These are phyloP conservation scores for Neuroterus valhalla DNA, from an alignment of 1,140 invertebrate genomes.

Conservation along the genomic window DNA sequence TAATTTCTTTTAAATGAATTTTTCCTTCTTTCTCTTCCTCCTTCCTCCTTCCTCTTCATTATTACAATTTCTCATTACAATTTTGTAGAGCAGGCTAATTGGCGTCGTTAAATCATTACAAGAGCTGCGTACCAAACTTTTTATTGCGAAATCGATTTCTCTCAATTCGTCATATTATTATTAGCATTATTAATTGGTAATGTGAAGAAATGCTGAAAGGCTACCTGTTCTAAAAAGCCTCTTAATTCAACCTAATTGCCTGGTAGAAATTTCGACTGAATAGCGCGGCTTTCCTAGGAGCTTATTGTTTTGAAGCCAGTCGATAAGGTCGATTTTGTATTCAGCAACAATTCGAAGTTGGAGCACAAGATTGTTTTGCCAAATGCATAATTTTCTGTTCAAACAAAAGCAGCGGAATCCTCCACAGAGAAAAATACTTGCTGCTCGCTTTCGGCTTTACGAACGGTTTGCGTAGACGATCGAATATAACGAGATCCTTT, in stretches of 20 bases:
- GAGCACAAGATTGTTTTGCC: slow-evolving; percentile 4
- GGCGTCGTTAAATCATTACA: slow-evolving; percentile 2
- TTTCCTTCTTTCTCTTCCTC: not conserved
- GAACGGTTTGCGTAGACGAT: slow-evolving; percentile 17
- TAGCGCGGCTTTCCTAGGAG: not conserved
- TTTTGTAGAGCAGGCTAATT: not conserved
- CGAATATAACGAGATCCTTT: slow-evolving; percentile 21
- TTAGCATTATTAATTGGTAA: not conserved
- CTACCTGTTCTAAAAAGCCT: not conserved
- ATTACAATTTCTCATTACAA: slow-evolving; percentile 5
- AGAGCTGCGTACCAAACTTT: not conserved
- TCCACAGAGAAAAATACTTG: not conserved
- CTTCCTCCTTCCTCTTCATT: not conserved
- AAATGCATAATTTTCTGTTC: slow-evolving; percentile 22
- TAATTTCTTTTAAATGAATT: slow-evolving; percentile 14
- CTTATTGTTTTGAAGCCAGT: slow-evolving; percentile 1
- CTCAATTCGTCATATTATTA: not conserved
- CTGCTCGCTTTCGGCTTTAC: slow-evolving; percentile 10
- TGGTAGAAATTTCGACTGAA: not conserved
- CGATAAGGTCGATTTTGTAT: not conserved
- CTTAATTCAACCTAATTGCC: not conserved
- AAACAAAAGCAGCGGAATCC: slow-evolving; percentile 7
- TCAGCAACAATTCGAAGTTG: slow-evolving; percentile 11
- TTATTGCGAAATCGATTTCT: not conserved
- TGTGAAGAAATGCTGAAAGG: not conserved